These are phyloP conservation scores for Lasioglossum calceatum DNA, from an alignment of 2,888 invertebrate species.

Conservation along the genomic window DNA sequence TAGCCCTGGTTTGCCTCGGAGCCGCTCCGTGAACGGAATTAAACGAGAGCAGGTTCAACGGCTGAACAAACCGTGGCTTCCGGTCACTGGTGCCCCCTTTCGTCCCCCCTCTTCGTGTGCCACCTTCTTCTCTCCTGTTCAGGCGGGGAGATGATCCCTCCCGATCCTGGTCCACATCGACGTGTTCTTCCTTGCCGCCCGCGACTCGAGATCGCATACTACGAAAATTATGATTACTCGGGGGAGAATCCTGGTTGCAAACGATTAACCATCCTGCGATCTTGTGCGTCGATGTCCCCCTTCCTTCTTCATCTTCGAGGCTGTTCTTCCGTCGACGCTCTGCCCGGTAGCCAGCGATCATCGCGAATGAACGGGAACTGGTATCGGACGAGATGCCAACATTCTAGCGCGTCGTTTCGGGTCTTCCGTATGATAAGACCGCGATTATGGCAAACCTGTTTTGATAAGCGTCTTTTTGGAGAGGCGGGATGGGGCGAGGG, in stretches of 20 bases:
- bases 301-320: background rate
- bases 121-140: background rate
- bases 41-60: conserved; percentile 72
- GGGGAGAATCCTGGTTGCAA: conserved; percentile 9
- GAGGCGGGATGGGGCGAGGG: background rate
- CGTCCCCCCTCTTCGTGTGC: background rate
- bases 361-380: conserved; percentile 20
- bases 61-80: conserved; percentile 71
- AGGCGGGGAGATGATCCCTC: background rate
- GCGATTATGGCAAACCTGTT: background rate
- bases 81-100: conserved; percentile 43
- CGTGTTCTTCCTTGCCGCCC: conserved; percentile 13
- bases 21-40: conserved; percentile 70
- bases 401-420: background rate
- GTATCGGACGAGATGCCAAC: background rate
- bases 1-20: conserved; percentile 69
- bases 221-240: conserved; percentile 63
- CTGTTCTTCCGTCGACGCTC: background rate
- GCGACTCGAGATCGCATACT: conserved; percentile 45
- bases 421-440: background rate
- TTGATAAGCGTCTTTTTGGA: background rate
- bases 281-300: background rate
- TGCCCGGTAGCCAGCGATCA: background rate
- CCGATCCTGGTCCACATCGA: background rate
- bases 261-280: conserved; percentile 18